These are phyloP conservation scores for Vulpes ferrilata DNA, from an alignment of 2,113 vertebrate species.

Conservation along the genomic window DNA sequence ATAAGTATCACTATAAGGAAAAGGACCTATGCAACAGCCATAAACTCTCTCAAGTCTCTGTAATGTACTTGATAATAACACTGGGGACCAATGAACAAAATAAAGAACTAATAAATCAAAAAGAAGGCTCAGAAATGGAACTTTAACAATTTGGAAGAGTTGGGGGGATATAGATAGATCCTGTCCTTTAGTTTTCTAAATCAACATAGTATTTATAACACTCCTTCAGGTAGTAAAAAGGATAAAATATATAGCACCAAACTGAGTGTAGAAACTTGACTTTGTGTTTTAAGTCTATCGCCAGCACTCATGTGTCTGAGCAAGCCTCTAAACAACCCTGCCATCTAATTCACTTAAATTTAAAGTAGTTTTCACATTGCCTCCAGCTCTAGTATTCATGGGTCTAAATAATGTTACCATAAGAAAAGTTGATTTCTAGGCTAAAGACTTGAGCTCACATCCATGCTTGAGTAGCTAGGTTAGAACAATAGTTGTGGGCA, in stretches of 20 bases:
- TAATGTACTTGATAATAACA: conserved; percentile 40
- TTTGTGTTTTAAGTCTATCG: not conserved
- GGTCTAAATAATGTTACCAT: not conserved
- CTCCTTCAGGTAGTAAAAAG: not conserved
- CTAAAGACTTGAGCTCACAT: not conserved
- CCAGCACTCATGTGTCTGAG: not conserved
- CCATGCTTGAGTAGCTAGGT: not conserved
- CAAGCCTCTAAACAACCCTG: not conserved
- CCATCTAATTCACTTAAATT: not conserved
- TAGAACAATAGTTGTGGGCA: not conserved
- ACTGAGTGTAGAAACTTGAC: not conserved
- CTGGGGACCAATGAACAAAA: not conserved
- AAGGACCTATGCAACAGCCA: not conserved
- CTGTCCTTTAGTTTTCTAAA: not conserved
- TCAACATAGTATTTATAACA: not conserved
- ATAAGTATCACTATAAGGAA: not conserved
- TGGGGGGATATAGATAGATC: not conserved
- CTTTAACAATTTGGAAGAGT: not conserved
- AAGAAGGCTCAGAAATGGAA: not conserved
- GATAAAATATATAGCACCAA: not conserved
- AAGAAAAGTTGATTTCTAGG: not conserved
- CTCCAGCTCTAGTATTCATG: not conserved
- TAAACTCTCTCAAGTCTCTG: not conserved
- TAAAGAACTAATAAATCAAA: conserved; percentile 26
- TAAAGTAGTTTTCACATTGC: not conserved